Percentiles rank a stretch among this genome's conserved stretches.
Evolutionary conservation across 1,140 invertebrate genomes (phyloP).

Genomic region (Diorhabda sublineata): DNA sequence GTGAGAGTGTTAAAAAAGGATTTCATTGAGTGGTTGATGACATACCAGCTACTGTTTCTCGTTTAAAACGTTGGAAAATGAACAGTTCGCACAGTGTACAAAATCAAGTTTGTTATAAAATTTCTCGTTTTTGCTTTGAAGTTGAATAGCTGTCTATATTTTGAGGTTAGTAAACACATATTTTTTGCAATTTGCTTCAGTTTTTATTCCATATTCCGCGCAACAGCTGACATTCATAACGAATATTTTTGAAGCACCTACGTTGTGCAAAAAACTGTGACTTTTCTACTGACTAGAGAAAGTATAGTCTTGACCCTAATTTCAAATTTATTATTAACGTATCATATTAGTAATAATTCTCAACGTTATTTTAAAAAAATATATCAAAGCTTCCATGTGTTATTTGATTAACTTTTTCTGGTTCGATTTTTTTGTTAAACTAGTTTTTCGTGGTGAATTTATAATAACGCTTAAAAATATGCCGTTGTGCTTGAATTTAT

Average conservation of each 20-base stretch:
- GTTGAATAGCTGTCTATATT: slow-evolving; percentile 5
- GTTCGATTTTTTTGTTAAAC: no score
- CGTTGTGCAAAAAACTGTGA: not conserved
- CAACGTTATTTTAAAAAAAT: no score
- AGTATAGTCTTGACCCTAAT: not conserved
- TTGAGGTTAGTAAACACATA: slow-evolving; percentile 4
- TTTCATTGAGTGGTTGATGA: slow-evolving; percentile 7
- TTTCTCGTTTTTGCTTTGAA: slow-evolving; percentile 15
- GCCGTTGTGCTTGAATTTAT: no score
- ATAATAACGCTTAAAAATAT: no score
- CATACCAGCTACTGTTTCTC: slow-evolving; percentile 14
- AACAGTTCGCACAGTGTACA: slow-evolving; percentile 12
- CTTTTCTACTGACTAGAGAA: not conserved
- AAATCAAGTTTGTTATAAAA: slow-evolving; percentile 14
- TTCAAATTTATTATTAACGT: no score
- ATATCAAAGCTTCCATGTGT: no score
- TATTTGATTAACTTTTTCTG: no score
- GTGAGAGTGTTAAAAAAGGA: slow-evolving; percentile 5
- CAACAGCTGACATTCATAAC: not conserved
- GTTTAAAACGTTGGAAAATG: slow-evolving; percentile 17
- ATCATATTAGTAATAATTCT: no score
- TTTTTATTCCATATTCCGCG: not conserved
- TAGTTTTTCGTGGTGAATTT: no score
- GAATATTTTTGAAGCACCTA: not conserved
- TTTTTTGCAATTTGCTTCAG: not conserved